Percentiles rank a stretch among this genome's conserved stretches.
phyloP scores from a whole-genome alignment of 30 jellyfish, hydroid and myxozoan genomes.

The Aurelia aurita region DNA sequence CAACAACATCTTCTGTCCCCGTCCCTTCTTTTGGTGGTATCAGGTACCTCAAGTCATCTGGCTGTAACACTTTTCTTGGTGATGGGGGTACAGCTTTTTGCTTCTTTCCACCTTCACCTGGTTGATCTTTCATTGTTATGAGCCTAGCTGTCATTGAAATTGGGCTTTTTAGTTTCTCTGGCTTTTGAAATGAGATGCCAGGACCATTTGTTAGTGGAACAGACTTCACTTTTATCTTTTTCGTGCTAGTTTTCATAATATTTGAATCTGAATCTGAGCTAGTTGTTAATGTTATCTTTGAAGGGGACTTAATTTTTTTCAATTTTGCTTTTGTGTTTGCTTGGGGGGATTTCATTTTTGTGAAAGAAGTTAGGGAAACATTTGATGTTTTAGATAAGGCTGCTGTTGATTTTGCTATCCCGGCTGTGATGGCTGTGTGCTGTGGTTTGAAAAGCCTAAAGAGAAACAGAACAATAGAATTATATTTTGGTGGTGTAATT shows the following conservation, averaged over 20 bases:
- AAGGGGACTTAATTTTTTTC: neutral
- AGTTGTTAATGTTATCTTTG: no score
- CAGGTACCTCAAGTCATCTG: slow-evolving; percentile 18
- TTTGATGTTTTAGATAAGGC: neutral
- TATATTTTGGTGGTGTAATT: no score
- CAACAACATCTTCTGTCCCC: neutral
- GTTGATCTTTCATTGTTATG: no score
- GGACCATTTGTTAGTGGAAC: no score
- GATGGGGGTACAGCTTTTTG: neutral
- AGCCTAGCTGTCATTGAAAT: no score
- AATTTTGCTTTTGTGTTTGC: neutral
- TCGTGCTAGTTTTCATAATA: neutral
- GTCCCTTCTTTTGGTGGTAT: neutral
- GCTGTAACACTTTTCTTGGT: neutral
- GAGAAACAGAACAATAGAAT: neutral
- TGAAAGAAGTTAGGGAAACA: neutral
- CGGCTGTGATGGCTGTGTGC: neutral
- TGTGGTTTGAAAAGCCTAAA: neutral
- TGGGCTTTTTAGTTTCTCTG: no score
- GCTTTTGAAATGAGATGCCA: no score
- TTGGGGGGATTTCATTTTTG: neutral
- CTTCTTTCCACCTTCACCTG: no score
- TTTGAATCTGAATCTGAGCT: no score
- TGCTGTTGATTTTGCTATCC: neutral
- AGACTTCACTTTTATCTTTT: neutral